A percentile compares a stretch with the other conserved stretches of the same genome.
phyloP scores from a whole-genome alignment of 2,888 invertebrate genomes.

The Helobdella robusta region DNA sequence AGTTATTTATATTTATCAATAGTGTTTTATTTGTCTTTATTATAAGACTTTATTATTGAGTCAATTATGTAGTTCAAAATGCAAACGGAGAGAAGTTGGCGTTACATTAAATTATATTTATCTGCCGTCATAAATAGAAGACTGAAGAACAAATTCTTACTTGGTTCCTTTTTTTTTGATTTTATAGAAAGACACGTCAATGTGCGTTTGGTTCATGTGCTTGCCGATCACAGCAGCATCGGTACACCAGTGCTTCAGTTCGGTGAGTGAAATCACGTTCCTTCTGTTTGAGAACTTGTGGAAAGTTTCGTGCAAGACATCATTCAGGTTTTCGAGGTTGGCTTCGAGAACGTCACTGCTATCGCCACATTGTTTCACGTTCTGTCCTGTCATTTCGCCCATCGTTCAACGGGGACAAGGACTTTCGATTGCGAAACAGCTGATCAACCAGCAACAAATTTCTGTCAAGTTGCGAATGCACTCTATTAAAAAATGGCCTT shows the following conservation, averaged over 20 bases:
- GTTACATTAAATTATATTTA: not conserved
- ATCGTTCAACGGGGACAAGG: no score
- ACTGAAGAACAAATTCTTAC: not conserved
- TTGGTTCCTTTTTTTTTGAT: constrained; percentile 14
- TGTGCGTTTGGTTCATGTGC: constrained; percentile 12
- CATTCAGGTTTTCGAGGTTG: no score
- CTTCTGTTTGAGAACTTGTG: constrained; percentile 1
- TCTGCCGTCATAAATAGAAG: not conserved
- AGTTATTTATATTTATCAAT: no score
- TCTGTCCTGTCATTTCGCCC: not conserved
- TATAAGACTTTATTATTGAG: no score
- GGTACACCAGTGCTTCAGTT: not conserved
- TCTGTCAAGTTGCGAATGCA: no score
- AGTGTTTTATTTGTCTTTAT: no score
- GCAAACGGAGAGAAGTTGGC: not conserved
- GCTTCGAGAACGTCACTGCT: no score
- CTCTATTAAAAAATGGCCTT: no score
- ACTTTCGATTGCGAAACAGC: no score
- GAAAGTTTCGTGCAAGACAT: constrained; percentile 6
- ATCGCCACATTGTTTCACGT: not conserved
- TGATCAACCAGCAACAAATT: no score
- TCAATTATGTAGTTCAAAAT: no score
- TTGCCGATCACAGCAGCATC: constrained; percentile 15
- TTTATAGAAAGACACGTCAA: constrained; percentile 23
- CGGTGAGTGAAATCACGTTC: not conserved